A percentile compares a stretch with the other conserved stretches of the same genome.
phyloP scores from a whole-genome alignment of 2,113 vertebrate genomes.

The Seriola rivoliana region DNA sequence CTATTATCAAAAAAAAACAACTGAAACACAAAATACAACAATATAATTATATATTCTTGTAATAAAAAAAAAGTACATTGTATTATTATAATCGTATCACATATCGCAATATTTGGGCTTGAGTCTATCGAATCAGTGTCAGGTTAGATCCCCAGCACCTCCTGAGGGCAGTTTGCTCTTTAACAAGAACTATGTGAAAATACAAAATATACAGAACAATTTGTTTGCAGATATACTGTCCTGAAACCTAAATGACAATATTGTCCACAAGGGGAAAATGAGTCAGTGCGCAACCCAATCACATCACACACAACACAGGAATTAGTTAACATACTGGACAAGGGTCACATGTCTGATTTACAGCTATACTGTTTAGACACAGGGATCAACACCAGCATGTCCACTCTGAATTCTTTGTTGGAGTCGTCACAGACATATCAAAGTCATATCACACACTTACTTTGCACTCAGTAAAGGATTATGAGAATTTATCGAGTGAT shows the following conservation, averaged over 20 bases:
- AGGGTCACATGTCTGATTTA: slow-evolving; percentile 24
- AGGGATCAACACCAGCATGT: slow-evolving; percentile 38
- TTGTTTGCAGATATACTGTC: background rate
- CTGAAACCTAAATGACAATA: background rate
- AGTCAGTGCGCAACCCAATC: background rate
- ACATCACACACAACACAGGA: slow-evolving; percentile 20
- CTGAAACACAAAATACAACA: too few relatives aligned
- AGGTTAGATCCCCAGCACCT: too few relatives aligned
- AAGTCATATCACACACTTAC: slow-evolving; percentile 52
- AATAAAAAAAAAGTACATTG: too few relatives aligned
- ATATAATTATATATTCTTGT: too few relatives aligned
- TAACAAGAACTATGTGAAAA: background rate
- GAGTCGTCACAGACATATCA: slow-evolving; percentile 8
- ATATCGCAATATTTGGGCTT: too few relatives aligned
- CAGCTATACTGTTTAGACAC: slow-evolving; percentile 13
- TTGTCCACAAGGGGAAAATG: background rate
- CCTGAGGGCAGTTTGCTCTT: background rate
- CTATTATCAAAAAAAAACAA: too few relatives aligned
- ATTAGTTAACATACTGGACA: background rate
- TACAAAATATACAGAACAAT: slow-evolving; percentile 1
- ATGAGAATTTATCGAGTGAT: slow-evolving; percentile 60
- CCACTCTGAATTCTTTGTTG: background rate
- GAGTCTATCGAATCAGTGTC: too few relatives aligned
- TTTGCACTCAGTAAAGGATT: slow-evolving; percentile 63
- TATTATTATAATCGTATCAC: too few relatives aligned